Base-by-base conservation (phyloP, 2,888 invertebrate genomes). In the Cataglyphis cursor region DNA sequence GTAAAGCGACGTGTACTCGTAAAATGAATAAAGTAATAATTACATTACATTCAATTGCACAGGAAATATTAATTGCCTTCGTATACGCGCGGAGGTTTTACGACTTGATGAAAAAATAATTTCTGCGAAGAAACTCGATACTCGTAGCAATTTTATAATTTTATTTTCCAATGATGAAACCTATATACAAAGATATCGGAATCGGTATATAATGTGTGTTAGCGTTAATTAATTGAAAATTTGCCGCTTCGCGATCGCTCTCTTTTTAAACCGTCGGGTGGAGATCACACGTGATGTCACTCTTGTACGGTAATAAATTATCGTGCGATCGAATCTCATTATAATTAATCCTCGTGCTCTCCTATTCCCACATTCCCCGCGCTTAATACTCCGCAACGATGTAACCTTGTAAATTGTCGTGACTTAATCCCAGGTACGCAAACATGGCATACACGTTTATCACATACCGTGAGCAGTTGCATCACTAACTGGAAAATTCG, bases 151-250 rank as follows among this genome's bases (percentile, higher is more conserved):
- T n/a, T 51, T 51, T 12, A 10, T 54, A 68, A 76, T 76, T 76
- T 12, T 38, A 38, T 76, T 54, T 28, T 28, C 12, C 4, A 28
- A 5, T 1, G 4, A 0, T 68, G 54, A 51, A 51, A 41, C 15
- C 28, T 54, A 57, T 38, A 35, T 15, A 48, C 38, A 38, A 24
- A n/a, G 15, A n/a, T 28, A 51, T 64, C 3, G 31, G 9, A 78
- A 78, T 59, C 21, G 3, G 18, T 48, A 18, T 48, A 18, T 18
- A 38, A 41, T 15, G 28, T 18, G 4, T 24, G 21, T 65, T 65
- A 35, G 3, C 41, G 44, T 59, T 72, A 70, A 70, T 80, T 73
- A n/a, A 78, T 59, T 70, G 44, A 59, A 61, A 73, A 80, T 57
- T 35, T n/a, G n/a, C 59, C 8, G 21, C 57, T 24, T 12, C 21